Evolutionary conservation across 2,113 vertebrate species (phyloP), one percentile per base, ranked within the genome.

Genomic region (Callopanchax toddi): DNA sequence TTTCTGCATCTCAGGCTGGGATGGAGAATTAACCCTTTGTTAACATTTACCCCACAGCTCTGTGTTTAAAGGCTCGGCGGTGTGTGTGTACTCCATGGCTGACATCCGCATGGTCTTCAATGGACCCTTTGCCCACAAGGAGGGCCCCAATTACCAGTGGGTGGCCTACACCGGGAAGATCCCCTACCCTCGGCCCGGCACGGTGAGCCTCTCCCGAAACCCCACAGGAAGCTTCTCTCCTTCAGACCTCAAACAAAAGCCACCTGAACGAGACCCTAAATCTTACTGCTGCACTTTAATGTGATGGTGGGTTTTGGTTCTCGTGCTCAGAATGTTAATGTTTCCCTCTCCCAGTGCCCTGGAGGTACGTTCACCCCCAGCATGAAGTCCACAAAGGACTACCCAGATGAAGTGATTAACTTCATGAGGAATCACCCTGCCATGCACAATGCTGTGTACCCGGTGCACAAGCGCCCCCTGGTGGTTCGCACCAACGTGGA

Each of bases 351-450:
- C 25, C 81, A 99, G 97, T 99, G 97, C 84, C 97, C 97, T 0
- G 97, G 97, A 1, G 97, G 97, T 10, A 99, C 97, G 0, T 99
- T 99, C 86, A 99, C 97, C 0, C 97, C 97, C 0, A 98, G 94
- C 82, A 96, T 99, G 97, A 98, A 97, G 86, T 98, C 97, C 0
- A 99, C 97, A n/a, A 99, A 99, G 80, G 97, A 99, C 87, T 99
- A 99, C 50, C 97, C 97, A 0, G 97, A 99, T 2, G 97, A 99
- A 53, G 97, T 99, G 69, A 99, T 99, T 83, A 99, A 97, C 92
- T 99, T 99, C 86, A 99, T 99, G 96, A 94, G 97, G 9, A 86
- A 95, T 2, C 97, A 99, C 79, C 96, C 97, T 0, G 93, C 97
- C 84, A 99, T 99, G 97, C 97, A 96, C 92, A 96, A 98, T 8